Conservation (phyloP, 2,113 vertebrate species). For the Piprites chloris region DNA sequence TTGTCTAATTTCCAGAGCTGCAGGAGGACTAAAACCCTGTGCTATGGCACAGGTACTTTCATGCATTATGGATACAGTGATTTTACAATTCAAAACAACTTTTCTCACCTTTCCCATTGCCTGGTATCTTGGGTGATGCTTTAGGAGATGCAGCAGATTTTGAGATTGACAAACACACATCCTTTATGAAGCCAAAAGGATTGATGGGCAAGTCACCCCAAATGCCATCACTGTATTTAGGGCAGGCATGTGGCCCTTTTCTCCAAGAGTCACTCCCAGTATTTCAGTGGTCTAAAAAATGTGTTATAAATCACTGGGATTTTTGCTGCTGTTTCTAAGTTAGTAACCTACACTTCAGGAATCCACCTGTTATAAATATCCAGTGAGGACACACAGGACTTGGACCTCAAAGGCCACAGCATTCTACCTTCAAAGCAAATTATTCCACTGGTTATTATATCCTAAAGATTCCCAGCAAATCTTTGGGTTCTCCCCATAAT, state of each 20-base stretch:
- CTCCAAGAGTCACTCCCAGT: background rate
- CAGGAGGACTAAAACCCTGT: conserved; percentile 54
- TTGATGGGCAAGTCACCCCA: background rate
- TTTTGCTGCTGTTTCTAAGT: background rate
- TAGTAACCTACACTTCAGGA: background rate
- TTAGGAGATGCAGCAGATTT: background rate
- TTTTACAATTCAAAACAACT: conserved; percentile 70
- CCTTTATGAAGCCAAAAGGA: background rate
- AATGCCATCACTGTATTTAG: background rate
- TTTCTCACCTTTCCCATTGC: conserved; percentile 31
- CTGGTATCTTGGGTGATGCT: background rate
- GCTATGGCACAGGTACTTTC: conserved; percentile 43
- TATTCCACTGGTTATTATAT: background rate
- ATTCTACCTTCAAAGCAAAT: background rate
- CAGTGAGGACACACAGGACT: background rate
- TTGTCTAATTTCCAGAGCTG: conserved; percentile 75
- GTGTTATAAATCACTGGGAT: background rate
- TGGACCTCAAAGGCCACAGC: background rate
- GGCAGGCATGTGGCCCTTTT: background rate
- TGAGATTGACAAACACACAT: background rate
- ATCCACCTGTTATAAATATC: background rate
- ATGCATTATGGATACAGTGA: conserved; percentile 71
- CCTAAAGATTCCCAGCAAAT: background rate
- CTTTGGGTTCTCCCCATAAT: background rate
- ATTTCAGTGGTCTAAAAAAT: background rate